These are phyloP conservation scores for Zaprionus inermis DNA, from an alignment of 1,140 invertebrate species.

Conservation along the genomic window DNA sequence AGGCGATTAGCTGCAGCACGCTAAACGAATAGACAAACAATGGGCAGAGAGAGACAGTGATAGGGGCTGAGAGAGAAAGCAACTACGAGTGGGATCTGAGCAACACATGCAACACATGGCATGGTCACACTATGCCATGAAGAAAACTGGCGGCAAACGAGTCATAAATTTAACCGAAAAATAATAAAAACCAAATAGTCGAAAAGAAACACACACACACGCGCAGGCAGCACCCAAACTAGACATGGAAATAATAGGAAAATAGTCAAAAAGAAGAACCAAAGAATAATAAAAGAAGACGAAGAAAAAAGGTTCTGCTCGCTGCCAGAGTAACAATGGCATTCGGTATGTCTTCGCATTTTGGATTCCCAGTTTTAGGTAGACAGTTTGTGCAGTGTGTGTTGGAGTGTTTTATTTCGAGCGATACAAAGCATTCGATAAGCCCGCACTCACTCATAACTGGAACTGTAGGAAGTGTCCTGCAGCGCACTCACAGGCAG, in stretches of 20 bases:
- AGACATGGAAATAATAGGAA: constrained; percentile 35
- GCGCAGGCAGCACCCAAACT: constrained; percentile 3
- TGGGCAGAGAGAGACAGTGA: neutral
- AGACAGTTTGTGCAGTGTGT: constrained; percentile 37
- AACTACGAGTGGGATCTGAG: constrained; percentile 12
- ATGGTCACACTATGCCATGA: constrained; percentile 34
- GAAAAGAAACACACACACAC: constrained; percentile 39
- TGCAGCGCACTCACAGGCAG: constrained; percentile 25
- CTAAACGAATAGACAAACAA: constrained; percentile 54
- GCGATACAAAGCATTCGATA: constrained; percentile 34
- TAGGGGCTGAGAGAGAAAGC: neutral
- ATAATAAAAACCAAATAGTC: constrained; percentile 77
- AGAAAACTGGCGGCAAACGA: constrained; percentile 53
- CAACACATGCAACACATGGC: constrained; percentile 66
- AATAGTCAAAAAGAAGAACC: constrained; percentile 9
- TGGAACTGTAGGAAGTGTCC: constrained; percentile 30
- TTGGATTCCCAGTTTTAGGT: constrained; percentile 28
- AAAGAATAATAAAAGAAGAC: constrained; percentile 21
- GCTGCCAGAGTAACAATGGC: constrained; percentile 25
- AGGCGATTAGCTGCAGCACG: constrained; percentile 49
- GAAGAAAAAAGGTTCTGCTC: constrained; percentile 32
- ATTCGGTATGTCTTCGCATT: constrained; percentile 43
- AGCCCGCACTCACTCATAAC: constrained; percentile 16
- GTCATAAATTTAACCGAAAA: constrained; percentile 77
- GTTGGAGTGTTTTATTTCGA: constrained; percentile 14